Base-by-base conservation (phyloP, 2,797 vertebrate genomes). In the Acanthurus leucopareius region DNA sequence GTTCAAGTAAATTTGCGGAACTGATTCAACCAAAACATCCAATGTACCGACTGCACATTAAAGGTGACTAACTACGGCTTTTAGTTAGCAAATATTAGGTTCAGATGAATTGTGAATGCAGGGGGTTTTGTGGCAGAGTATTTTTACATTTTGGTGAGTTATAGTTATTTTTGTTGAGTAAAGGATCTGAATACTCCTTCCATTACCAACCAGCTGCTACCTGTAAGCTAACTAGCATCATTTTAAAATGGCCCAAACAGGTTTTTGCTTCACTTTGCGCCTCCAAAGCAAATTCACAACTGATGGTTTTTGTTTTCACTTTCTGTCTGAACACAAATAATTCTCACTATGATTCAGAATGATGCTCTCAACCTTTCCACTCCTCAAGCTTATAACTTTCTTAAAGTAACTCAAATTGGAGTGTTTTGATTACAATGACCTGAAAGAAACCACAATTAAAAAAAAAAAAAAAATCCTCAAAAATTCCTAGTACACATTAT, bases 321-420 rank as follows among this genome's bases (percentile, higher is more conserved):
- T 63, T 77, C 73, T 49, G 54, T 51, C 65, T 62, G 22, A 73
- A 70, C 67, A 62, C 76, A 63, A 16, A 54, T 8, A 49, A 48
- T 35, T 13, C 32, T 9, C 5, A 4, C 40, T 9, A 20, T 14
- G 17, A 35, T 13, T 68, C 17, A 32, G 25, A 25, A 25, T 25
- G 25, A 25, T 25, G 25, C 25, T 25, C 25, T 25, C 25, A 62
- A 35, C 45, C 25, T 51, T 14, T 59, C 49, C 11, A 19, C 40
- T 10, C 5, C 2, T 25, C 13, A 15, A 38, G 19, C 28, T 14
- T 16, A 22, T 40, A 49, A 25, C 53, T 0, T 51, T 58, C 19
- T 8, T 11, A 48, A 63, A 64, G 22, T 15, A 51, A 60, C 44
- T 72, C 60, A 67, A 15, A 53, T 17, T 45, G 38, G 19, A 70